Evolutionary conservation across 1,140 invertebrate species (phyloP).

Genomic region (Eriosoma lanigerum): DNA sequence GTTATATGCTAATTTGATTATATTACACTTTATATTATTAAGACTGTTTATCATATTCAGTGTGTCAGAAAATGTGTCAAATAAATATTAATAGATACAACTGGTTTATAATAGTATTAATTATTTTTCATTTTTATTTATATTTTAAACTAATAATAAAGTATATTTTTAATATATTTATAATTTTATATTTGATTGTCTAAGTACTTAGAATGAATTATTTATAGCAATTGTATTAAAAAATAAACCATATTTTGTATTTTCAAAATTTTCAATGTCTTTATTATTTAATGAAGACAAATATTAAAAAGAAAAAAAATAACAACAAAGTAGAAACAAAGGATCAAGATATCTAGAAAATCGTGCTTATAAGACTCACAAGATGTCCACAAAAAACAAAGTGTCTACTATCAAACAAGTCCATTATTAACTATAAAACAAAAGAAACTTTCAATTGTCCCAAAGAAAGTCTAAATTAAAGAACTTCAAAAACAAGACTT

Average conservation of each 20-base stretch:
- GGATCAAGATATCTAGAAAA: slow-evolving; percentile 29
- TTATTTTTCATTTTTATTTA: neutral
- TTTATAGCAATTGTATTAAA: neutral
- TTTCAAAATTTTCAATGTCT: slow-evolving; percentile 3
- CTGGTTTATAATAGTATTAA: neutral
- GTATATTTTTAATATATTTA: neutral
- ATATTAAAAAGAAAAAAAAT: slow-evolving; percentile 3
- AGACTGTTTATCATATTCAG: neutral
- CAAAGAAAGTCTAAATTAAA: slow-evolving; percentile 30
- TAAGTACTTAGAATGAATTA: neutral
- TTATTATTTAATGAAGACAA: slow-evolving; percentile 30
- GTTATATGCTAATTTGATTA: no score
- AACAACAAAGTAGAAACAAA: slow-evolving; percentile 40
- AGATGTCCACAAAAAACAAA: slow-evolving; percentile 39
- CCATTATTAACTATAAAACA: slow-evolving; percentile 39
- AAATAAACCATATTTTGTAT: neutral
- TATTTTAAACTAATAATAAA: neutral
- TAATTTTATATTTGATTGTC: neutral
- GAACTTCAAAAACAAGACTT: slow-evolving; percentile 6
- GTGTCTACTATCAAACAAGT: slow-evolving; percentile 24
- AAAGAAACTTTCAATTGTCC: neutral
- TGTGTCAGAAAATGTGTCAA: neutral
- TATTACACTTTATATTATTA: neutral
- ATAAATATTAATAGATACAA: neutral
- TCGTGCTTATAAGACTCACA: slow-evolving; percentile 26